Conservation (phyloP, 2,797 vertebrate genomes). For the Sebastes umbrosus region DNA sequence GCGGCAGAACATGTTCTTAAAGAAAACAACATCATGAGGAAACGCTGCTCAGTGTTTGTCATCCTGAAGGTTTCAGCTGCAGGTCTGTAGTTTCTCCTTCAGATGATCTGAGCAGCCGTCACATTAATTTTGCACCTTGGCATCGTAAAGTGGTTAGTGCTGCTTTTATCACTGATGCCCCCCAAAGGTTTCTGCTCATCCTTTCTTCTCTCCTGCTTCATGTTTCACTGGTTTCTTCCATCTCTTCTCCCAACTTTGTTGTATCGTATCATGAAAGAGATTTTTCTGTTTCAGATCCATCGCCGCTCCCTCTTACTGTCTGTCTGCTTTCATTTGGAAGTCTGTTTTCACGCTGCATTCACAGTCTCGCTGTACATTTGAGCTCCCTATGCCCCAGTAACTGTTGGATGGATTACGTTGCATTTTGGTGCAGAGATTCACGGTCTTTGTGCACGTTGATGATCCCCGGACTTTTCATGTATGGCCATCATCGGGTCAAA, state of each 20-base stretch:
- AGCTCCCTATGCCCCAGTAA: background rate
- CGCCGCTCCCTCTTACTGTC: background rate
- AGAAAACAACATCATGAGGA: background rate
- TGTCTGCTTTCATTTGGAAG: background rate
- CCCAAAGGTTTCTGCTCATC: background rate
- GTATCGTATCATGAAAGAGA: background rate
- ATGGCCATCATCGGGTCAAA: too few relatives aligned
- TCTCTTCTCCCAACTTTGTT: background rate
- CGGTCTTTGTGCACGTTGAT: too few relatives aligned
- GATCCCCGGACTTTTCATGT: too few relatives aligned
- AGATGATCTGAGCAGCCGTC: background rate
- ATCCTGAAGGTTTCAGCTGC: background rate
- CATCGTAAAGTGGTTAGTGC: background rate
- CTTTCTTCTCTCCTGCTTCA: background rate
- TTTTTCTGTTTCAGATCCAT: too few relatives aligned
- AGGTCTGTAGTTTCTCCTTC: conserved; percentile 2
- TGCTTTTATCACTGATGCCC: background rate
- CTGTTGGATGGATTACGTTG: background rate
- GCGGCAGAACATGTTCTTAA: background rate
- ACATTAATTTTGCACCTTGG: background rate
- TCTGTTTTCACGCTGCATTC: background rate
- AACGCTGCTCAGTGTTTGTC: background rate
- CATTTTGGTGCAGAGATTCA: background rate
- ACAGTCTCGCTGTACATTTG: background rate
- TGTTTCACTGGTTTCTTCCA: background rate